Percentiles rank a stretch among this genome's conserved stretches.
These are phyloP conservation scores for Watsonalla binaria DNA, from an alignment of 2,888 invertebrate species.

Conservation along the genomic window DNA sequence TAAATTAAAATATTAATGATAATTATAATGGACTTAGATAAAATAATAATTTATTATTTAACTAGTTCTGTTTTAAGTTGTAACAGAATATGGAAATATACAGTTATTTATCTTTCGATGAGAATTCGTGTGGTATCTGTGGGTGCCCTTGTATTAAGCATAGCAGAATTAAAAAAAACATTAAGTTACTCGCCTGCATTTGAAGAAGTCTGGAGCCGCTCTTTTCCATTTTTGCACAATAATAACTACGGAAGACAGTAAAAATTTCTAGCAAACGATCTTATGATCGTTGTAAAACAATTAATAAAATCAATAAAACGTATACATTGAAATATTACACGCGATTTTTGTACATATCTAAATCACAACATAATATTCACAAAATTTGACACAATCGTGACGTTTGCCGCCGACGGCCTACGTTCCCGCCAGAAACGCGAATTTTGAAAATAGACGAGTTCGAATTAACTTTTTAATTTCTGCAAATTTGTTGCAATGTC, in stretches of 20 bases:
- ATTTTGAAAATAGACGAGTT: constrained; percentile 26
- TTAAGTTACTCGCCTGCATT: constrained; percentile 58
- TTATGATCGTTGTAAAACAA: constrained; percentile 11
- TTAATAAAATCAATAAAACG: constrained; percentile 15
- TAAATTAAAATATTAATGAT: no score
- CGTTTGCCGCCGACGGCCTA: constrained; percentile 12
- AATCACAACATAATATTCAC: constrained; percentile 39
- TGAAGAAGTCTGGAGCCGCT: constrained; percentile 62
- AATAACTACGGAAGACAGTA: constrained; percentile 38
- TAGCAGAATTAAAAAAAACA: not conserved
- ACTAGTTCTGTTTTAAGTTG: no score
- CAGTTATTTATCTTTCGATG: no score
- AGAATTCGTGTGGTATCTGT: no score
- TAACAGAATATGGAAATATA: no score
- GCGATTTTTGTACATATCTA: constrained; percentile 43
- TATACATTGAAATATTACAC: constrained; percentile 32
- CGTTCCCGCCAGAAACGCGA: constrained; percentile 24
- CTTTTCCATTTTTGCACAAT: constrained; percentile 57
- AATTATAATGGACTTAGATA: no score
- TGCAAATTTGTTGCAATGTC: not conserved
- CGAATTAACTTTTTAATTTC: constrained; percentile 9
- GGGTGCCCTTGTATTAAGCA: no score
- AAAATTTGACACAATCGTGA: constrained; percentile 59
- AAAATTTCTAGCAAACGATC: constrained; percentile 21
- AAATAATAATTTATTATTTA: no score